Conservation (phyloP, 2,113 vertebrate genomes). For the Heloderma charlesbogerti region DNA sequence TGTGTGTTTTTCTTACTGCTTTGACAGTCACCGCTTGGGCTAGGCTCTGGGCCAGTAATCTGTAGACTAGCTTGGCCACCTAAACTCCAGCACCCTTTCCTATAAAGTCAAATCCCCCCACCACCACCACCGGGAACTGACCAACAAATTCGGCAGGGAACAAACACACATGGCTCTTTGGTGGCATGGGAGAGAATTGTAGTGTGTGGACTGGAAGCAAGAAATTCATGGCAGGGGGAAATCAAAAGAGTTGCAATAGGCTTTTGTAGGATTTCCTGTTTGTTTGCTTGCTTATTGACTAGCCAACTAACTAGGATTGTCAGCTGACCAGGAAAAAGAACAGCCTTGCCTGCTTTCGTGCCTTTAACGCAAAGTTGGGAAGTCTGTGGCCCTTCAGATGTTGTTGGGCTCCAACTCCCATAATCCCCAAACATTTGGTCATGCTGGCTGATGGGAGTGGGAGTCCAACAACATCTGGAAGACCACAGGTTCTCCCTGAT, state of each 20-base stretch:
- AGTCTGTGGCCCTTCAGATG: no score
- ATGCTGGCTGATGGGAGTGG: no score
- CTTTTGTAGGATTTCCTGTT: background rate
- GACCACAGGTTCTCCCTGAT: no score
- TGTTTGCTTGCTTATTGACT: background rate
- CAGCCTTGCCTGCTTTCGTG: background rate
- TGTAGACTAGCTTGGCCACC: background rate
- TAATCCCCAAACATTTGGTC: no score
- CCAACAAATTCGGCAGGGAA: background rate
- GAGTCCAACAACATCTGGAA: no score
- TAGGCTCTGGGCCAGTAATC: no score
- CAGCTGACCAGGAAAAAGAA: background rate
- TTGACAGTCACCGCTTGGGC: background rate
- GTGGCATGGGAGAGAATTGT: background rate
- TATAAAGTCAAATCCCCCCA: no score
- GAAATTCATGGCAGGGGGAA: background rate
- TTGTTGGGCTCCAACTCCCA: no score
- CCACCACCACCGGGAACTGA: no score
- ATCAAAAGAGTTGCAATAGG: background rate
- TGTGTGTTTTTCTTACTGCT: background rate
- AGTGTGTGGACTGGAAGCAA: background rate
- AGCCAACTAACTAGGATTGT: background rate
- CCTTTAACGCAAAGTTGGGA: background rate
- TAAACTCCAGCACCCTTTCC: background rate
- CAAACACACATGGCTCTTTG: background rate